These are phyloP conservation scores for Stenichneumon culpator DNA, from an alignment of 2,888 invertebrate genomes.

Conservation along the genomic window DNA sequence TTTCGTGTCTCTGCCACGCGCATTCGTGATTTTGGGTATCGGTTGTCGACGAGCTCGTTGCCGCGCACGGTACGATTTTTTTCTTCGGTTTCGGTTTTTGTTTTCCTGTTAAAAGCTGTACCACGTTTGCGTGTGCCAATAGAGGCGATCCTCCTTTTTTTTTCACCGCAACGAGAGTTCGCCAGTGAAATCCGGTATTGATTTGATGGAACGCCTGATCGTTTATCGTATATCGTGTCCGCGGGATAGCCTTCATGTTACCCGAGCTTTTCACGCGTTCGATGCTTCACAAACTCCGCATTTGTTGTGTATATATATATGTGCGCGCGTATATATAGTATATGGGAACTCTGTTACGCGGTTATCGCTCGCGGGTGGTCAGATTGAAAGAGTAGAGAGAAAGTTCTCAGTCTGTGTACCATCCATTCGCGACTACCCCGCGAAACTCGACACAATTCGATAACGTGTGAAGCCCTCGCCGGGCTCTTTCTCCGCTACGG, in stretches of 20 bases:
- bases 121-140: background rate
- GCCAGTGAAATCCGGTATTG: slow-evolving; percentile 30
- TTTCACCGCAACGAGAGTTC: slow-evolving; percentile 5
- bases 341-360: slow-evolving; percentile 3
- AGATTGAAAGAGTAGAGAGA: slow-evolving; percentile 11
- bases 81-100: background rate
- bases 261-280: slow-evolving; percentile 23
- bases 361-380: slow-evolving; percentile 14
- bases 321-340: background rate
- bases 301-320: background rate
- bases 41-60: slow-evolving; percentile 1
- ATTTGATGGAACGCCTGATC: slow-evolving; percentile 37
- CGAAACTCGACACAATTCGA: slow-evolving; percentile 11
- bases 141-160: slow-evolving; percentile 10
- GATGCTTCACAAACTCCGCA: slow-evolving; percentile 16
- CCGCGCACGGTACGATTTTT: background rate
- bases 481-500: background rate
- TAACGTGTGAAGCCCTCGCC: slow-evolving; percentile 1
- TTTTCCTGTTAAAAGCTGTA: slow-evolving; percentile 6
- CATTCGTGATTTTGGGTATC: slow-evolving; percentile 25
- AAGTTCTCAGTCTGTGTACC: slow-evolving; percentile 2
- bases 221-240: slow-evolving; percentile 23
- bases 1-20: background rate
- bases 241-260: slow-evolving; percentile 1
- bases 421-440: background rate